These are phyloP conservation scores for Heliconius hewitsoni DNA, from an alignment of 1,140 invertebrate genomes.

Conservation along the genomic window DNA sequence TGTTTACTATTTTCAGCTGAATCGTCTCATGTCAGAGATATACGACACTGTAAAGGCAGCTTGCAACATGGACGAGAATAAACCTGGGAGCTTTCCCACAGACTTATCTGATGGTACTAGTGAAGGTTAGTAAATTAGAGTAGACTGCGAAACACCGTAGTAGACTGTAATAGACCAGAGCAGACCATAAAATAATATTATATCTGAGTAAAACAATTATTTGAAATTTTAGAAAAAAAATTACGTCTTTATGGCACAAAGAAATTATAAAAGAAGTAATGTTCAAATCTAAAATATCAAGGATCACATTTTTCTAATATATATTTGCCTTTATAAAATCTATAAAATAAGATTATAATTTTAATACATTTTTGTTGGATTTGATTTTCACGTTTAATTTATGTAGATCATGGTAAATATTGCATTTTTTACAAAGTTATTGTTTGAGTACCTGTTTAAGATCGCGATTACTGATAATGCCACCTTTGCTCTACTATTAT, in stretches of 20 bases:
- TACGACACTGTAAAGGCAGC: constrained; percentile 77
- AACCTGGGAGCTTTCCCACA: constrained; percentile 68
- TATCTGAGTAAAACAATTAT: too few species aligned
- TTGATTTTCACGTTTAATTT: too few species aligned
- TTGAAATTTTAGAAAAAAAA: too few species aligned
- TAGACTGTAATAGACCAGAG: background rate
- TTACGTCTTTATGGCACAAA: too few species aligned
- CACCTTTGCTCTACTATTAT: constrained; percentile 4
- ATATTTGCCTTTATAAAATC: too few species aligned
- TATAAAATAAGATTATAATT: too few species aligned
- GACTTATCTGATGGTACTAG: constrained; percentile 61
- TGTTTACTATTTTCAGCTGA: constrained; percentile 55
- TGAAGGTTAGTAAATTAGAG: constrained; percentile 54
- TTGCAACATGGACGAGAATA: constrained; percentile 73
- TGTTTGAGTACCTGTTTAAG: background rate
- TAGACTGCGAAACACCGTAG: background rate
- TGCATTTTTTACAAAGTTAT: too few species aligned
- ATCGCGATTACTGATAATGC: background rate
- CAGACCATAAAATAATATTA: background rate
- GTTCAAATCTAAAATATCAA: too few species aligned
- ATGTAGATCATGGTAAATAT: too few species aligned
- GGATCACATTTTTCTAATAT: too few species aligned
- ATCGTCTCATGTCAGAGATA: constrained; percentile 77
- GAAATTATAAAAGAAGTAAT: too few species aligned
- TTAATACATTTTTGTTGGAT: too few species aligned